These are phyloP conservation scores for Watsonalla binaria DNA, from an alignment of 2,888 invertebrate species.

Conservation along the genomic window DNA sequence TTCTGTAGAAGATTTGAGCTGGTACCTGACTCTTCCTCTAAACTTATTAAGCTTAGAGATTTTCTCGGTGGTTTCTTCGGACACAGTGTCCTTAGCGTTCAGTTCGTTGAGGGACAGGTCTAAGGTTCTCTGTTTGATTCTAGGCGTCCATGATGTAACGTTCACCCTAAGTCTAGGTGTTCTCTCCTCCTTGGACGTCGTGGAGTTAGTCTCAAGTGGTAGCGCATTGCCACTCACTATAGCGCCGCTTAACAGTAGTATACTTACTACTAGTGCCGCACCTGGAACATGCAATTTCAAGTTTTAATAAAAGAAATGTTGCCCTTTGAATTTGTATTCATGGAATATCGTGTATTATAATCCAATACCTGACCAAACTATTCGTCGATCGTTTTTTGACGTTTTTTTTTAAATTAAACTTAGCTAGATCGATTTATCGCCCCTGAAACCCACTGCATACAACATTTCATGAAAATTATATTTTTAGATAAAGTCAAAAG, in stretches of 20 bases:
- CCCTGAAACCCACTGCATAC: too few relatives aligned
- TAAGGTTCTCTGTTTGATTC: conserved; percentile 42
- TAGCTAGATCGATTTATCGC: too few relatives aligned
- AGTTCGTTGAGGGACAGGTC: conserved; percentile 65
- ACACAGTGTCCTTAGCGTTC: conserved; percentile 56
- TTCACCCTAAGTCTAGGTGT: conserved; percentile 38
- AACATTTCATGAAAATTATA: too few relatives aligned
- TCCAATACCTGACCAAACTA: too few relatives aligned
- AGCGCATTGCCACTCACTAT: conserved; percentile 51
- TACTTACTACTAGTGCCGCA: conserved; percentile 66
- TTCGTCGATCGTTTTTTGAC: too few relatives aligned
- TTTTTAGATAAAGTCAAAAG: too few relatives aligned
- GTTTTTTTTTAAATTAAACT: too few relatives aligned
- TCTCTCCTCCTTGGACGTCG: conserved; percentile 46
- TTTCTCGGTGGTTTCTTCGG: conserved; percentile 66
- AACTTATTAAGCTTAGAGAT: conserved; percentile 68
- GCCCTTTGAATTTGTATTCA: too few relatives aligned
- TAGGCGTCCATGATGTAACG: conserved; percentile 36
- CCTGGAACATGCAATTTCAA: conserved; percentile 44
- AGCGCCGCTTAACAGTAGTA: conserved; percentile 66
- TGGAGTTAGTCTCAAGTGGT: conserved; percentile 48
- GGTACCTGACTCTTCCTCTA: conserved; percentile 62
- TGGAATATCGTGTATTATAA: too few relatives aligned
- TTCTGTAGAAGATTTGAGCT: conserved; percentile 46
- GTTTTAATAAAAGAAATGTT: too few relatives aligned